Evolutionary conservation across 2,797 vertebrate genomes (phyloP), one percentile per base, ranked within the genome.

Genomic region (Sphenodon punctatus): DNA sequence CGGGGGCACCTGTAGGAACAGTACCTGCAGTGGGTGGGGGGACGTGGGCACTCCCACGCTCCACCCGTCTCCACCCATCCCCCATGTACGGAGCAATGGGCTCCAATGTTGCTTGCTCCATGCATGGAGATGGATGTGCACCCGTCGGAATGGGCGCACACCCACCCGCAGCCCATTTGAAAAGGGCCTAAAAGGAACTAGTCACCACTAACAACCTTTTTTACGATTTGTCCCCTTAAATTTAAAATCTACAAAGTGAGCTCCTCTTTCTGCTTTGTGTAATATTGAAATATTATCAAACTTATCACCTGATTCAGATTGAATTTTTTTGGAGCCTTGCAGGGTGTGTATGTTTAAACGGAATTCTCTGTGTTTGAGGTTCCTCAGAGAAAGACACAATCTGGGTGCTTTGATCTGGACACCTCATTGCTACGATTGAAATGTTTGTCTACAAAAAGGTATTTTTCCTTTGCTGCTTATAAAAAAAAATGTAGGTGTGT

Each of bases 381-480:
- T 97, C 99, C 99, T 95, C 98, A 98, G 95, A 98, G 99, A 90
- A 99, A 96, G 95, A 97, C 96, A 90, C 98, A 97, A 75, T 98
- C 98, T n/a, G 98, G 98, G 87, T 99, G 97, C 95, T 99, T 99
- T 97, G 97, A 99, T 96, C 95, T 99, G 92, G 98, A 99, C 96
- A 95, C 97, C 43, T 97, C 98, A 56, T 94, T 99, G 92, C 92
- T 97, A 78, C 96, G 95, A 82, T 96, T 97, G 94, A 99, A 97
- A 94, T 97, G 95, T 93, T 95, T 98, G 83, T 97, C 97, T 93
- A 97, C 97, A 92, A 98, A 96, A 97, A 98, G 98, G 99, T 98
- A 96, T 78, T 77, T 67, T 59, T 83, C 38, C 22, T 30, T 58
- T 80, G 75, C 83, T 56, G 81, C 81, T 85, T 81, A 83, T 48